Conservation (phyloP, 1,140 invertebrate species). For the Magallana ariakensis region DNA sequence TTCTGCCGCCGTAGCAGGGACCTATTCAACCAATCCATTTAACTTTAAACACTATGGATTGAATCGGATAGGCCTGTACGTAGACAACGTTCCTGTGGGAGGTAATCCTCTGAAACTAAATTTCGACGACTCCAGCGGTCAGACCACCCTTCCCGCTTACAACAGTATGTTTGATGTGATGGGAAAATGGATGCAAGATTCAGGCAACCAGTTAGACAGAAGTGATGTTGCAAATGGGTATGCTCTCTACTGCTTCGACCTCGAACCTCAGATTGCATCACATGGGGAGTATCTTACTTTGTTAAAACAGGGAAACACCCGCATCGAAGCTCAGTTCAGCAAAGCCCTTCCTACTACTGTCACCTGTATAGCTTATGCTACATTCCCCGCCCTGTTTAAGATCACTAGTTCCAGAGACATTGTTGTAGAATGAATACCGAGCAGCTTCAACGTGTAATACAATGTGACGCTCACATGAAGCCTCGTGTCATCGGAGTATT, state of each 20-base stretch:
- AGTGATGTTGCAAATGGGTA: conserved; percentile 43
- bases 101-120: conserved; percentile 39
- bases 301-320: conserved; percentile 48
- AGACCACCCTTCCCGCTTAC: conserved; percentile 22
- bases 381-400: conserved; percentile 46
- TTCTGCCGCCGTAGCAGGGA: conserved; percentile 41
- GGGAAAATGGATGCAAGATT: conserved; percentile 55
- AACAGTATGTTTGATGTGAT: conserved; percentile 48
- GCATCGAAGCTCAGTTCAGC: conserved; percentile 46
- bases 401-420: conserved; percentile 47
- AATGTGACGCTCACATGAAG: conserved; percentile 43
- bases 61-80: conserved; percentile 43
- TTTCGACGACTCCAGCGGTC: conserved; percentile 26
- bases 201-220: conserved; percentile 46
- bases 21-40: conserved; percentile 45
- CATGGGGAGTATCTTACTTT: conserved; percentile 12
- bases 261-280: conserved; percentile 32
- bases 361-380: conserved; percentile 39
- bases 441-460: conserved; percentile 41
- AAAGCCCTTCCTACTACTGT: not conserved
- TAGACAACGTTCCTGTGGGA: conserved; percentile 47
- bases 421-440: conserved; percentile 52
- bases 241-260: conserved; percentile 51
- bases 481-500: conserved; percentile 38
- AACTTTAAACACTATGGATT: conserved; percentile 52